Evolutionary conservation across 2,888 invertebrate species (phyloP), one percentile per base, ranked within the genome.

Genomic region (Drosophila stalkeri): DNA sequence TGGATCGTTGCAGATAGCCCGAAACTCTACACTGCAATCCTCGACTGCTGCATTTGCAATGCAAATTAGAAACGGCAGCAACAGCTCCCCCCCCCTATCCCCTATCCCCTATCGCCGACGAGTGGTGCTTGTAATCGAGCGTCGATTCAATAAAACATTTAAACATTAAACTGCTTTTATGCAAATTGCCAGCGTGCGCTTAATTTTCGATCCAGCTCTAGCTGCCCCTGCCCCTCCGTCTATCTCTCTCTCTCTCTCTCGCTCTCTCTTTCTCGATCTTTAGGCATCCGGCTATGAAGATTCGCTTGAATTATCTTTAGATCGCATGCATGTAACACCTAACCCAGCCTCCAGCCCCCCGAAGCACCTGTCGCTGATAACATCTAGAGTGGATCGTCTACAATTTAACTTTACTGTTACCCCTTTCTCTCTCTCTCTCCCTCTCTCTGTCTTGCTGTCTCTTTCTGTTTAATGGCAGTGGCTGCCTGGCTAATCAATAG

Each of bases 131-230:
- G 88, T 88, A 86, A 90, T 83, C 89, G 81, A 90, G 81, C 80
- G 77, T 73, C 84, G 83, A 87, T 85, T 91, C 91, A 89, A 89
- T 89, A 91, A 90, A 86, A 86, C 82, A 80, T 91, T 89, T 89
- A 83, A 90, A 90, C 91, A 90, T 91, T 90, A 91, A 91, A 90
- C 90, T 89, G 90, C 90, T 90, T 90, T 90, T 90, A 90, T 90
- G 90, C 91, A 90, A 91, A 91, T 91, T 81, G 80, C 80, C 83
- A 83, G 85, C 85, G 81, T 82, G 84, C 90, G 86, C 89, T 91
- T 86, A 78, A 90, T 87, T 89, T 89, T 71, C 60, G 51, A 61
- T 73, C 67, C 65, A 67, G 65, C 65, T 31, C 35, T 12, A 37
- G 12, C 16, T 16, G 2, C n/a, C 23, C 8, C 16, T 2, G 0